Base-by-base conservation (phyloP, 2,888 invertebrate species). In the Leuctra nigra region DNA sequence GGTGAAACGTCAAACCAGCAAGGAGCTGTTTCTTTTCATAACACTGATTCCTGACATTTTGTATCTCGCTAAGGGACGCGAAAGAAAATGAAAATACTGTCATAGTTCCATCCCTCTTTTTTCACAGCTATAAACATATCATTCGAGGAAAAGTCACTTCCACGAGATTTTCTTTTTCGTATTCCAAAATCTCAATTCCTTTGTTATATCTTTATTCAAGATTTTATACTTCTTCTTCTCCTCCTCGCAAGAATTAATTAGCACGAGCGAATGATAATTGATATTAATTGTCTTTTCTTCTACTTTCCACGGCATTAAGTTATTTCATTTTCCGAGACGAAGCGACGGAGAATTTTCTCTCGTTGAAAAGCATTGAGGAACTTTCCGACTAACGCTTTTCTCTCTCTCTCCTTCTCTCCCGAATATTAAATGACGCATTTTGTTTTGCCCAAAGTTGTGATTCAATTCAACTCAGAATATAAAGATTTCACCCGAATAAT, bases 241-340 rank as follows among this genome's bases (percentile, higher is more conserved):
- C 14, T 23, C 13, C 55, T 58, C 50, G 23, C 46, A 47, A 47
- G 60, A 58, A 68, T 67, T 68, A 68, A 68, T 68, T 68, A 65
- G 64, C 64, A 62, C 64, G 58, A 58, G 58, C 58, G 56, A 63
- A 63, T 66, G 68, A 66, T 69, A 69, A 69, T 69, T 69, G 68
- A 68, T 68, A 68, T 69, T 68, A 69, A 68, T 68, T 68, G 66
- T 64, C 66, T 64, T 65, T 67, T 66, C 67, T 67, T 65, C 67
- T 66, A 66, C 66, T 67, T 68, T 67, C 66, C 66, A 62, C 59
- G 60, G 65, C 65, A 65, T 68, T 67, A 67, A 66, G 61, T 53
- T 41, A 48, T 59, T 56, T 59, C 54, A 50, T 50, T 50, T 41
- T 41, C n/a, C 16, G 20, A 41, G 41, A 44, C 23, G 41, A n/a